These are phyloP conservation scores for Conistra vaccinii DNA, from an alignment of 2,888 invertebrate genomes.

Conservation along the genomic window DNA sequence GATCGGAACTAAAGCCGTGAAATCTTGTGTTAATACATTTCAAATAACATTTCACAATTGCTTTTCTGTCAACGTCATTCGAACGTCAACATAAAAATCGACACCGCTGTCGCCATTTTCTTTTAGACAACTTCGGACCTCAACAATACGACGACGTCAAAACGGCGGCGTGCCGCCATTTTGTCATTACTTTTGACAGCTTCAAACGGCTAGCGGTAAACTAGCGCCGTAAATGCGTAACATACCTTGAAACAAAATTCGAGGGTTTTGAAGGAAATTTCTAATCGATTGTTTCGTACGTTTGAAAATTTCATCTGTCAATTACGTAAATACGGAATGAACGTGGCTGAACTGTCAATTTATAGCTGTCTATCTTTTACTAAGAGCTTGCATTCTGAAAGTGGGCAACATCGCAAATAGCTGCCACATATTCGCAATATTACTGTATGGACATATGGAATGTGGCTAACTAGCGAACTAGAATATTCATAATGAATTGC, in stretches of 20 bases:
- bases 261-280: background rate
- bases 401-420: too few relatives aligned
- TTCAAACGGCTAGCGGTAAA: background rate
- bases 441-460: too few relatives aligned
- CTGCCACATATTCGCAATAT: too few relatives aligned
- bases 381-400: too few relatives aligned
- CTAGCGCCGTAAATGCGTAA: background rate
- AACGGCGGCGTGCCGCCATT: background rate
- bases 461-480: too few relatives aligned
- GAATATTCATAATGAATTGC: too few relatives aligned
- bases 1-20: too few relatives aligned
- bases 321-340: background rate
- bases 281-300: background rate
- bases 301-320: background rate
- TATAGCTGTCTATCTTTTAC: too few relatives aligned
- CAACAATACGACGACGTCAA: background rate
- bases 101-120: background rate
- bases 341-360: background rate
- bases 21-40: background rate
- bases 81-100: too few relatives aligned
- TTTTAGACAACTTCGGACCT: background rate
- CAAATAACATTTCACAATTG: background rate
- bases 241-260: background rate
- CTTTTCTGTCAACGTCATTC: background rate
- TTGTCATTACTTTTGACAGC: background rate